Conservation (phyloP, 2,113 vertebrate species). For the Pelecanoides urinatrix region DNA sequence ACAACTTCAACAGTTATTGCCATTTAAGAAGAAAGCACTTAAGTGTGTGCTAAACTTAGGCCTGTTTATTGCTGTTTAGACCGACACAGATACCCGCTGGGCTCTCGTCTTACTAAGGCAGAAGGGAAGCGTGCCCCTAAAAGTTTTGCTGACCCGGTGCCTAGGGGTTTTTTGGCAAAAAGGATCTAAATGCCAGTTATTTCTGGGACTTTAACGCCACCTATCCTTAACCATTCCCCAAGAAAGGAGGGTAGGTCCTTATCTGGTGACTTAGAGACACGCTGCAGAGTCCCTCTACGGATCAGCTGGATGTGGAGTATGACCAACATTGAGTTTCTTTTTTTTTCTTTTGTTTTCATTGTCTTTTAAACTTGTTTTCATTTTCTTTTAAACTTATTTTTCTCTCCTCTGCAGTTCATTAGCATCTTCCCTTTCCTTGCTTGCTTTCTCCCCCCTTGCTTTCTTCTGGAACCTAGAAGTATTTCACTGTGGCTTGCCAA, state of each 20-base stretch:
- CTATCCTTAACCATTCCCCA: neutral
- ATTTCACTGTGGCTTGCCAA: slow-evolving; percentile 79
- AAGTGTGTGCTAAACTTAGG: neutral
- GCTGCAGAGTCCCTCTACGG: neutral
- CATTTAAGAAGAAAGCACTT: neutral
- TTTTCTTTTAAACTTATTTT: slow-evolving; percentile 43
- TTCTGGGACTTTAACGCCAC: neutral
- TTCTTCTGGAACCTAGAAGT: slow-evolving; percentile 73
- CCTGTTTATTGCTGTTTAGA: neutral
- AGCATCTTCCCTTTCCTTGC: slow-evolving; percentile 64
- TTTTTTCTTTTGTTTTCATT: slow-evolving; percentile 8
- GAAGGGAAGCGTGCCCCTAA: neutral
- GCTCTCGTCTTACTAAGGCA: neutral
- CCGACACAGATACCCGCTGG: fast-evolving
- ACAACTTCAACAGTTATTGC: fast-evolving
- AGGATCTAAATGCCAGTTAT: neutral
- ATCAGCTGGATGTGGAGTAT: slow-evolving; percentile 1
- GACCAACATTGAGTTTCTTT: slow-evolving; percentile 29
- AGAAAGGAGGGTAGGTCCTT: neutral
- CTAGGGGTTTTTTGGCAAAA: neutral
- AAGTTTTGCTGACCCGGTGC: neutral
- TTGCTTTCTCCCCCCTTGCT: neutral
- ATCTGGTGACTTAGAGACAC: neutral
- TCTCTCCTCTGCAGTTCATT: slow-evolving; percentile 67
- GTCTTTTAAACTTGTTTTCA: slow-evolving; percentile 26